These are phyloP conservation scores for Bembecia ichneumoniformis DNA, from an alignment of 2,888 invertebrate genomes.

Conservation along the genomic window DNA sequence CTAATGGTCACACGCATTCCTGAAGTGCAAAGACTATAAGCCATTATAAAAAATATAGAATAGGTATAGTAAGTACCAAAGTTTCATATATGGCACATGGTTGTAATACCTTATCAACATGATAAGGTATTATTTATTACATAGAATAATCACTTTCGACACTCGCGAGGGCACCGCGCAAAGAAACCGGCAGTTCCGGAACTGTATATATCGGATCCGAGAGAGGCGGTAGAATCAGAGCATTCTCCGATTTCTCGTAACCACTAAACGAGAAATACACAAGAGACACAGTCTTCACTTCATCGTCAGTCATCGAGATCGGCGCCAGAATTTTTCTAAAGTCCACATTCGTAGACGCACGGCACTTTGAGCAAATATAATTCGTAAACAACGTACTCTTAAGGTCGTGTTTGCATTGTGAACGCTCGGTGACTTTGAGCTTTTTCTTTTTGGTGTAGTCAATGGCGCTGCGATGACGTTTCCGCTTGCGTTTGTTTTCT, in stretches of 20 bases:
- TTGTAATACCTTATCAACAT: not conserved
- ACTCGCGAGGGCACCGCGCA: slow-evolving; percentile 41
- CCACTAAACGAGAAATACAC: slow-evolving; percentile 44
- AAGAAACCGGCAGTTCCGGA: slow-evolving; percentile 45
- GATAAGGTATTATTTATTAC: slow-evolving; percentile 18
- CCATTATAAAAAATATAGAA: no score
- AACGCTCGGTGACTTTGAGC: slow-evolving; percentile 47
- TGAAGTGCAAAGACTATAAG: no score
- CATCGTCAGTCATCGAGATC: slow-evolving; percentile 50
- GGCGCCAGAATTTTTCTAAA: slow-evolving; percentile 45
- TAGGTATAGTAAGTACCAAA: no score
- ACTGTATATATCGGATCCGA: slow-evolving; percentile 52
- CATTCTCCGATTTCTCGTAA: slow-evolving; percentile 48
- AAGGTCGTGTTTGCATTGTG: slow-evolving; percentile 35
- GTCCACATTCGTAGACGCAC: slow-evolving; percentile 41
- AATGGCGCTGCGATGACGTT: slow-evolving; percentile 9
- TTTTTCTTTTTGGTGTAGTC: slow-evolving; percentile 26
- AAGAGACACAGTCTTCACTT: slow-evolving; percentile 46
- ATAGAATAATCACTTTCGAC: slow-evolving; percentile 35
- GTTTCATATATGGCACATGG: not conserved
- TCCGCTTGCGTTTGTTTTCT: slow-evolving; percentile 23
- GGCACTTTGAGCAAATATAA: slow-evolving; percentile 49
- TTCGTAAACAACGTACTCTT: slow-evolving; percentile 27
- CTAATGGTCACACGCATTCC: no score
- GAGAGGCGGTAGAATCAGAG: slow-evolving; percentile 47